These are phyloP conservation scores for Chirona hameri DNA, from an alignment of 2,888 invertebrate genomes.

Conservation along the genomic window DNA sequence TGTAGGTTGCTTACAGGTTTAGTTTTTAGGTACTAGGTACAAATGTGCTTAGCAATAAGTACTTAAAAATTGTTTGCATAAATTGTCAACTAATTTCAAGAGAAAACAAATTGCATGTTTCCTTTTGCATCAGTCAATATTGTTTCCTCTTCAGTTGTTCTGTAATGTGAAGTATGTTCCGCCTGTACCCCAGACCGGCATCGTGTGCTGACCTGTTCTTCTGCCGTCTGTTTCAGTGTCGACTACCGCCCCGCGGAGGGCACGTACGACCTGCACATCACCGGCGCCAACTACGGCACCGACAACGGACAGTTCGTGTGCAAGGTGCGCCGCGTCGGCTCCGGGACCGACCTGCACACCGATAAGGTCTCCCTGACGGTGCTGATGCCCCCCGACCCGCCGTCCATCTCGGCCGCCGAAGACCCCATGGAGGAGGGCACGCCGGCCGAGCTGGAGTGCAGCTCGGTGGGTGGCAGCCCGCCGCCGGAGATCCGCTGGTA, in stretches of 20 bases:
- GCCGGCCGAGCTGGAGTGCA: constrained; percentile 49
- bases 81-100: too few species aligned
- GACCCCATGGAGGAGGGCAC: constrained; percentile 62
- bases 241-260: constrained; percentile 75
- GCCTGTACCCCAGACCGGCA: too few species aligned
- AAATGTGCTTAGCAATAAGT: too few species aligned
- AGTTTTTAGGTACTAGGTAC: too few species aligned
- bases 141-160: too few species aligned
- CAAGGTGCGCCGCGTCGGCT: constrained; percentile 64
- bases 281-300: constrained; percentile 81
- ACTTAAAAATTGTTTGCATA: too few species aligned
- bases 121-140: too few species aligned
- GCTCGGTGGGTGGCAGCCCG: constrained; percentile 83
- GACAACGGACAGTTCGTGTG: constrained; percentile 92
- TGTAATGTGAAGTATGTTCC: too few species aligned
- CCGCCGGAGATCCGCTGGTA: constrained; percentile 65
- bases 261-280: constrained; percentile 81
- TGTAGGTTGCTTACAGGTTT: too few species aligned
- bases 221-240: constrained; percentile 53
- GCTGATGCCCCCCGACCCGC: constrained; percentile 75
- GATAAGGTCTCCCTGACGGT: constrained; percentile 81
- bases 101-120: too few species aligned
- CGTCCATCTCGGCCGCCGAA: constrained; percentile 68
- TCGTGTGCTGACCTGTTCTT: too few species aligned
- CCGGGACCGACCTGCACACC: constrained; percentile 77